phyloP scores from a whole-genome alignment of 2,797 vertebrate genomes.

The Hafferia zeledoni region DNA sequence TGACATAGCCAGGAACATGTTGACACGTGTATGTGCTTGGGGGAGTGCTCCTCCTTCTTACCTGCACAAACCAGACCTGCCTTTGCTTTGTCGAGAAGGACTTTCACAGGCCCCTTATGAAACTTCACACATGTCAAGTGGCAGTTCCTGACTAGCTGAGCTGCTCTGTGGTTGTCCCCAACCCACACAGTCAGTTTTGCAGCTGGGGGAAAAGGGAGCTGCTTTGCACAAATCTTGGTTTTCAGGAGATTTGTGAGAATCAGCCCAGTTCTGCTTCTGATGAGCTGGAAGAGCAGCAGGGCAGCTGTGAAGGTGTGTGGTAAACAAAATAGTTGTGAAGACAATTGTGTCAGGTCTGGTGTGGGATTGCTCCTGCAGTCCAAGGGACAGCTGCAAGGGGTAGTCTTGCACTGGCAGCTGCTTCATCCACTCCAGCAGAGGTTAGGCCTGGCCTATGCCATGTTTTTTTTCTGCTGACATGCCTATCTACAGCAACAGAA shows the following conservation, averaged over 20 bases:
- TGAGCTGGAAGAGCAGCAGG: not conserved
- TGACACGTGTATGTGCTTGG: fast-evolving
- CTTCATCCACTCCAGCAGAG: not conserved
- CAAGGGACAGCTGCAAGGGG: not conserved
- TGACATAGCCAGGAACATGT: not conserved
- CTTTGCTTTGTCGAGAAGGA: not conserved
- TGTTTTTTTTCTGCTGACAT: not conserved
- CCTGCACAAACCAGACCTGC: not conserved
- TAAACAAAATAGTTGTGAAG: fast-evolving
- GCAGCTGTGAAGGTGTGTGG: not conserved
- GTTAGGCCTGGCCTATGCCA: not conserved
- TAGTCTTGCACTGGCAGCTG: not conserved
- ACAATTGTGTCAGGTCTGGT: not conserved
- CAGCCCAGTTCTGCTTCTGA: not conserved
- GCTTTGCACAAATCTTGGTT: not conserved
- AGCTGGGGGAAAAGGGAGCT: not conserved
- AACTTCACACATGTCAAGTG: not conserved
- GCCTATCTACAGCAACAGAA: not conserved
- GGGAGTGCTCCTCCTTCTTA: not conserved
- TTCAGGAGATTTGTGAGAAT: not conserved
- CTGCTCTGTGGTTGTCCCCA: not conserved
- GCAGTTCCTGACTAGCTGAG: not conserved
- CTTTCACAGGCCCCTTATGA: not conserved
- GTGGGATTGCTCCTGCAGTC: not conserved
- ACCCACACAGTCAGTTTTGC: not conserved